phyloP scores from a whole-genome alignment of 2,797 vertebrate species.

The Tragopan temminckii region DNA sequence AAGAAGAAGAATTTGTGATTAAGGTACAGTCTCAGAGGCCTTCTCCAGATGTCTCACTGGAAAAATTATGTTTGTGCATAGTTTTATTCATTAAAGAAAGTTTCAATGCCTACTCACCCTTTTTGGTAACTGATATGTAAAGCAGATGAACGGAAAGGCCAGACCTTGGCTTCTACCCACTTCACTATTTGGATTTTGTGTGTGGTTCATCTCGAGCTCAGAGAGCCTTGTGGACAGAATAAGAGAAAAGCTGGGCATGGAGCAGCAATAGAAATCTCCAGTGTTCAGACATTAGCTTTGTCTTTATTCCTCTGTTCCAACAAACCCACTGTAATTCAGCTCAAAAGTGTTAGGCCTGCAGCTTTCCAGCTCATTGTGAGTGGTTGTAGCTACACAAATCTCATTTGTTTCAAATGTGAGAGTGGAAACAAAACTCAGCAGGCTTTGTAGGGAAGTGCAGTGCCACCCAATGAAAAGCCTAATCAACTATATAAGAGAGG shows the following conservation, averaged over 20 bases:
- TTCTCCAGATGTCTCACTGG: neutral
- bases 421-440: neutral
- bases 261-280: neutral
- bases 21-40: neutral
- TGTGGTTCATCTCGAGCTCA: neutral
- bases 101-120: neutral
- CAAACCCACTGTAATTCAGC: neutral
- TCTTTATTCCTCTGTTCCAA: neutral
- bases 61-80: accelerated
- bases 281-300: neutral
- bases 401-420: neutral
- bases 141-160: neutral
- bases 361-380: slow-evolving; percentile 19
- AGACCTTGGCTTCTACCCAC: neutral
- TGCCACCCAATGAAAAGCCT: neutral
- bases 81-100: neutral
- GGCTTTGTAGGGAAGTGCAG: neutral
- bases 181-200: accelerated
- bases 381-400: neutral
- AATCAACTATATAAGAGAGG: neutral
- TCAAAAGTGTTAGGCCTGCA: neutral
- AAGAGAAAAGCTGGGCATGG: neutral
- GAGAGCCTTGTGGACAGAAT: neutral
- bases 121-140: neutral
- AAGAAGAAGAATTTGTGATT: accelerated